Base-by-base conservation (phyloP, 2,113 vertebrate genomes). In the Haemorhous mexicanus region DNA sequence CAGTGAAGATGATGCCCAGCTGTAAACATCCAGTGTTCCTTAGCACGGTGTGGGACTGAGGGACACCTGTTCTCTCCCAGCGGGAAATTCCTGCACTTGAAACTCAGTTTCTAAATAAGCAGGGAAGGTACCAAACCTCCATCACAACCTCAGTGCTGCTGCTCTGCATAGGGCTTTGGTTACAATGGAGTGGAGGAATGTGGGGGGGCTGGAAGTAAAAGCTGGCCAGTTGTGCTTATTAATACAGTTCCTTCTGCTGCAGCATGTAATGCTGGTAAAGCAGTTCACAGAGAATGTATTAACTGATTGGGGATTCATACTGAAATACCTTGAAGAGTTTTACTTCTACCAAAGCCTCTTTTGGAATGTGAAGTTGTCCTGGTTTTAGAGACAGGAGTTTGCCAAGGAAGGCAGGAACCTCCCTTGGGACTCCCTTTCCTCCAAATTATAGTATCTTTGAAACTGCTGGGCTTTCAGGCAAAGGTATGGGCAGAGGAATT, bases 31-130 rank as follows among this genome's bases (percentile, higher is more conserved):
- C 9, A 44, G 24, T 4, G 9, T n/a, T 77, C 30, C 28, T 7
- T 16, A 52, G 20, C 26, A 22, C 0, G 0, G 7, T 11, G 6
- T 0, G 0, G 28, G 33, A n/a, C 27, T 32, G 17, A 20, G 21
- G 66, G 13, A 73, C 23, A 24, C 26, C 47, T 24, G 19, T 2
- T 63, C 12, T 19, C 28, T 13, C 22, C 30, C 21, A 17, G 59
- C 19, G 24, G 24, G 49, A 52, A 11, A 28, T 27, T 55, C 24
- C 63, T 47, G 47, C 35, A 16, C 14, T 35, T 43, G 13, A 72
- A 92, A 64, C 5, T 76, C 47, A 19, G 17, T 32, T 69, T 67
- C n/a, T 70, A 72, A 67, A 50, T 7, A 16, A 56, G 2, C 22
- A 26, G 28, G 19, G 16, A 67, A 75, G 30, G 13, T 30, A 6